Conservation (phyloP, 2,797 vertebrate genomes). For the Glyptemys insculpta region DNA sequence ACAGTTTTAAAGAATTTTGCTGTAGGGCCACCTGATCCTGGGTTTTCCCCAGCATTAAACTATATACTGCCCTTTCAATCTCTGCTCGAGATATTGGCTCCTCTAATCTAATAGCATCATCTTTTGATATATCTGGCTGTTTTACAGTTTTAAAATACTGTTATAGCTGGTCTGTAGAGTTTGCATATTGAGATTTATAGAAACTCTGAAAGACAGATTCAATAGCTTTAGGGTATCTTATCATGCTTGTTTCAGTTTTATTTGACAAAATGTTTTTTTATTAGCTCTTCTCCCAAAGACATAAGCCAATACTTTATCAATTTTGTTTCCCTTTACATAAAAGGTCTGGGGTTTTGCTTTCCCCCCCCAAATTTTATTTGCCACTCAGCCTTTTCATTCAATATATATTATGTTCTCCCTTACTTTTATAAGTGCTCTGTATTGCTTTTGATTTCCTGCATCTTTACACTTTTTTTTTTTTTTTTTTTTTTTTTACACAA, state of each 20-base stretch:
- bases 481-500: background rate
- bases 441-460: background rate
- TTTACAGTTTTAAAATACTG: background rate
- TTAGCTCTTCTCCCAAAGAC: background rate
- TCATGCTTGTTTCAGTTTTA: background rate
- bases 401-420: background rate
- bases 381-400: background rate
- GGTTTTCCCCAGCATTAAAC: background rate
- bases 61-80: background rate
- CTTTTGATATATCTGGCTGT: background rate
- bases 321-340: background rate
- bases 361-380: background rate
- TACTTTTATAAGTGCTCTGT: background rate
- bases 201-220: background rate
- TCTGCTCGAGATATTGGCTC: background rate
- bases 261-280: background rate
- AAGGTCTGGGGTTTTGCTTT: background rate
- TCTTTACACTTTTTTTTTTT: slow-evolving; percentile 4
- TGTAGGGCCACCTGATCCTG: background rate
- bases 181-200: background rate
- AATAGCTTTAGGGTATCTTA: background rate
- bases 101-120: background rate
- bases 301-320: background rate
- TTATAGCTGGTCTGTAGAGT: background rate
- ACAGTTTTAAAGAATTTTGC: background rate